Evolutionary conservation across 2,797 vertebrate genomes (phyloP), one percentile per base, ranked within the genome.

Genomic region (Pseudotriccus pelzelni): DNA sequence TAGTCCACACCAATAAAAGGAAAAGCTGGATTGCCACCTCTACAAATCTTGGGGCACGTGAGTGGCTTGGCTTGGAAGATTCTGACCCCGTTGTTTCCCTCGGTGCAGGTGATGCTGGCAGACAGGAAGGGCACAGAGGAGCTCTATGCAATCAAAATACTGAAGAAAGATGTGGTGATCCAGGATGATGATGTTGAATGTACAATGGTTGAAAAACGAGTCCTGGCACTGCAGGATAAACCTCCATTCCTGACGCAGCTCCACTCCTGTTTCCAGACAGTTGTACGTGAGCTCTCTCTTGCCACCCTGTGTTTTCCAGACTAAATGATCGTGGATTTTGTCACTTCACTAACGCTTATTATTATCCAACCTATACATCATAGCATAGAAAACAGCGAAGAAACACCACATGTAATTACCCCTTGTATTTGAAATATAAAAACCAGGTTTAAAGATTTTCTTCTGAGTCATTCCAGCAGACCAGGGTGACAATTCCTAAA

Each of bases 81-180:
- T 73, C 53, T 82, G 82, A 93, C 30, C 2, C 12, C 2, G 5
- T 43, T 37, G 24, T 66, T 60, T 36, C 7, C 90, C 58, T 74
- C 39, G 56, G 36, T 63, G 17, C 96, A 99, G 99, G 99, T 99
- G 88, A 99, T 99, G 99, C 97, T 99, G 68, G 99, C 99, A 0
- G 99, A 99, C 97, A 98, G 99, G 98, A 99, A 99, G 96, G 99
- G 98, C 3, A 98, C 99, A 0, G 99, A 99, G 87, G 99, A 99
- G 91, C 98, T 99, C 52, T 99, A 99, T 1, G 99, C 99, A 58
- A 97, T 99, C 97, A 99, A 99, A 97, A 99, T 99, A 97, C 97
- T 99, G 94, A 99, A 99, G 94, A 99, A 99, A 91, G 99, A 99
- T 1, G 99, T 99, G 28, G 99, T 99, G 95, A 99, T 99, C 96